Evolutionary conservation across 2,113 vertebrate genomes (phyloP).

Genomic region (Raja brachyura): DNA sequence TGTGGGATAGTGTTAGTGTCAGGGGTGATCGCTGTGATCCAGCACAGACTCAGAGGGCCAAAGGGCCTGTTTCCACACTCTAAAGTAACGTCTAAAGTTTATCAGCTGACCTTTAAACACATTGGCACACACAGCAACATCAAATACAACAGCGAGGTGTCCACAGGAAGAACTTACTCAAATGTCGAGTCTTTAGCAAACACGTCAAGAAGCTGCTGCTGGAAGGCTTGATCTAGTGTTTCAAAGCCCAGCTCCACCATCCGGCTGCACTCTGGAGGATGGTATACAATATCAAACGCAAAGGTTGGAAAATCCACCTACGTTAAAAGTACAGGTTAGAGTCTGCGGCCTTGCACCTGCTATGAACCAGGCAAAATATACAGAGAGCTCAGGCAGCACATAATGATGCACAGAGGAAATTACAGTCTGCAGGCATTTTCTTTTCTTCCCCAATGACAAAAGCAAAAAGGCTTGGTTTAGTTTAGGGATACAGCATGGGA

Average conservation of each 20-base stretch:
- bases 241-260: slow-evolving; percentile 61
- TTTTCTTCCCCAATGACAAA: background rate
- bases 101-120: background rate
- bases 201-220: slow-evolving; percentile 71
- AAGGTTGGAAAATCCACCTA: slow-evolving; percentile 85
- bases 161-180: slow-evolving; percentile 60
- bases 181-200: slow-evolving; percentile 71
- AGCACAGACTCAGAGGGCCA: no score
- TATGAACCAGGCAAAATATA: background rate
- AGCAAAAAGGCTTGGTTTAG: no score
- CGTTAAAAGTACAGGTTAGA: slow-evolving; percentile 37
- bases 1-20: no score
- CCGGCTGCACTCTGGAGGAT: slow-evolving; percentile 63
- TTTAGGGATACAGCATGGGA: no score
- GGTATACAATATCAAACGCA: slow-evolving; percentile 73
- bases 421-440: background rate
- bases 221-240: slow-evolving; percentile 67
- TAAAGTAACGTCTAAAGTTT: background rate
- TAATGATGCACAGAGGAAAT: background rate
- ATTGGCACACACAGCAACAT: background rate
- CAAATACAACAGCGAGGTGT: background rate
- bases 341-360: background rate
- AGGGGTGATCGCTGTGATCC: no score
- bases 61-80: background rate
- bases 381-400: background rate